Percentiles rank a stretch among this genome's conserved stretches.
Conservation (phyloP, 2,113 vertebrate genomes). For the Chiloscyllium plagiosum region DNA sequence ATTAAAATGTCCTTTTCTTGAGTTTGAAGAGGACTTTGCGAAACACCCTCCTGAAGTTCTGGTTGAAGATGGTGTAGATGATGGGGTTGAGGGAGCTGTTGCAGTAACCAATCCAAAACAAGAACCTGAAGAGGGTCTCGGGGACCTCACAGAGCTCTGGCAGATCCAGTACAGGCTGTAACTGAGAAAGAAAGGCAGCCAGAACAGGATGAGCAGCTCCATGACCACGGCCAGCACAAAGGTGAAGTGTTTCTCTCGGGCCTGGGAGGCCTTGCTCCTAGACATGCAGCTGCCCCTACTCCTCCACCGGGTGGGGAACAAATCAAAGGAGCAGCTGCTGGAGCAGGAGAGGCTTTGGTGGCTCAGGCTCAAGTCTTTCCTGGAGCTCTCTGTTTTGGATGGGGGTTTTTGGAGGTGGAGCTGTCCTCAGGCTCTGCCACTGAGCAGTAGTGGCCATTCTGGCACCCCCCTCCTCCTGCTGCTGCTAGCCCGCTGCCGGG, state of each 20-base stretch:
- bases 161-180: constrained; percentile 92
- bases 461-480: constrained; percentile 52
- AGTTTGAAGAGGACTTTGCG: constrained; percentile 88
- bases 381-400: constrained; percentile 42
- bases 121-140: constrained; percentile 83
- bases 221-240: constrained; percentile 93
- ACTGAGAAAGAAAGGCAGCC: constrained; percentile 97
- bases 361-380: constrained; percentile 67
- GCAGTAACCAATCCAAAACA: constrained; percentile 97
- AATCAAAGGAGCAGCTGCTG: constrained; percentile 61
- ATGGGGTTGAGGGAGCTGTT: constrained; percentile 97
- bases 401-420: no score
- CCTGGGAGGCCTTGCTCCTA: constrained; percentile 78
- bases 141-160: constrained; percentile 77
- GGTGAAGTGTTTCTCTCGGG: constrained; percentile 91
- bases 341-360: constrained; percentile 48
- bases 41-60: constrained; percentile 92
- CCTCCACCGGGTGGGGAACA: constrained; percentile 78
- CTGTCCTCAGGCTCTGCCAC: no score
- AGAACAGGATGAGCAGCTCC: constrained; percentile 94
- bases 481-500: constrained; percentile 42
- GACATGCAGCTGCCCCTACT: constrained; percentile 75
- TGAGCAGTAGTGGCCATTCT: constrained; percentile 48
- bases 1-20: constrained; percentile 67
- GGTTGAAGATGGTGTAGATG: constrained; percentile 98